Conservation (phyloP, 2,797 vertebrate genomes). For the Momotus momota region DNA sequence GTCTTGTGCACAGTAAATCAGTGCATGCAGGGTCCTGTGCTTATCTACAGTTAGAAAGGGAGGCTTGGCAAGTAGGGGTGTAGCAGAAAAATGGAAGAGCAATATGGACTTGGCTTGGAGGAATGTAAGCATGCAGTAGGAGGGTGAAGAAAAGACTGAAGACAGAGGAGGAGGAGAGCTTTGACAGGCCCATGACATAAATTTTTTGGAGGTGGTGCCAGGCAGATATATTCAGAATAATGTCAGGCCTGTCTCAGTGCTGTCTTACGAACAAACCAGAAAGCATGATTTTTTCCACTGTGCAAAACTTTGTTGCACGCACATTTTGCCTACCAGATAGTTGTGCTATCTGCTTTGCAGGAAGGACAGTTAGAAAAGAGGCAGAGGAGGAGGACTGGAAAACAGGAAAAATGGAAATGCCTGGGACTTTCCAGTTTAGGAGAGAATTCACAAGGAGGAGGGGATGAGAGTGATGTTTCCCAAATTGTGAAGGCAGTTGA, state of each 20-base stretch:
- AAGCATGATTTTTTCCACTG: conserved; percentile 6
- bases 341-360: neutral
- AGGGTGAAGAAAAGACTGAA: conserved; percentile 71
- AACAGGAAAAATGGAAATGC: neutral
- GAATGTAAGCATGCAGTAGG: conserved; percentile 60
- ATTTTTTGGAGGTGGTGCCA: conserved; percentile 65
- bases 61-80: conserved; percentile 27
- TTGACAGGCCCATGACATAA: conserved; percentile 62
- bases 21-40: neutral
- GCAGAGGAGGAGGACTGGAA: neutral
- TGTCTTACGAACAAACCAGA: conserved; percentile 51
- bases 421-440: neutral
- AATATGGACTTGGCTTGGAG: conserved; percentile 64
- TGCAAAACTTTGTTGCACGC: neutral
- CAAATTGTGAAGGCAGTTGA: neutral
- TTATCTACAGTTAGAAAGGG: neutral
- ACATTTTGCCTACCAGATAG: neutral
- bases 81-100: conserved; percentile 37
- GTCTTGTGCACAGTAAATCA: neutral
- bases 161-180: conserved; percentile 69
- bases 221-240: conserved; percentile 59
- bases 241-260: conserved; percentile 46
- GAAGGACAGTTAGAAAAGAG: neutral
- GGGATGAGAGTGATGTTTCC: neutral
- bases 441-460: neutral